Evolutionary conservation across 1,140 invertebrate species (phyloP).

Genomic region (Pygmarrhopalites habei): DNA sequence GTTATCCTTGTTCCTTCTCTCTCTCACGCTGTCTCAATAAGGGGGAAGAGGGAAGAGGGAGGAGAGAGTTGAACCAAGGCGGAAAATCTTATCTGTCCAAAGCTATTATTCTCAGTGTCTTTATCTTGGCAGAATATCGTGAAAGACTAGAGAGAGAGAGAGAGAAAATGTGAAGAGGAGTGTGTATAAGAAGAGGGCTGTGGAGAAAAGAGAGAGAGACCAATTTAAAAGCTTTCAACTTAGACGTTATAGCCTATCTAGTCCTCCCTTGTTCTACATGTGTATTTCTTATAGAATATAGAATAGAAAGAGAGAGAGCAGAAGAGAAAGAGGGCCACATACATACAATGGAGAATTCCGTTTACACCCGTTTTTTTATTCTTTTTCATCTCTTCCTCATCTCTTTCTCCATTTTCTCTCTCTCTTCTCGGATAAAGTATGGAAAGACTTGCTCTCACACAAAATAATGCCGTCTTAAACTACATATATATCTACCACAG

Average conservation of each 20-base stretch:
- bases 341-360: neutral
- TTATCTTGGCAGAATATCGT: slow-evolving; percentile 36
- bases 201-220: slow-evolving; percentile 10
- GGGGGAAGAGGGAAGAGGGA: neutral
- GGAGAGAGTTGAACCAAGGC: neutral
- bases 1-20: too few species aligned
- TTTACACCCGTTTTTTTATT: slow-evolving; percentile 21
- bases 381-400: slow-evolving; percentile 8
- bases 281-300: too few species aligned
- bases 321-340: too few species aligned
- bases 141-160: slow-evolving; percentile 18
- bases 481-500: too few species aligned
- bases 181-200: neutral
- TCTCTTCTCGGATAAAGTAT: slow-evolving; percentile 10
- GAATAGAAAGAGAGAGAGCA: too few species aligned
- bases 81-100: slow-evolving; percentile 29
- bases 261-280: neutral
- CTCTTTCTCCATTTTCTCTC: slow-evolving; percentile 9
- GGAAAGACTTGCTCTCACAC: slow-evolving; percentile 2
- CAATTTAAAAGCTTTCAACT: slow-evolving; percentile 37
- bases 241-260: slow-evolving; percentile 31
- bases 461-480: slow-evolving; percentile 6
- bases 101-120: slow-evolving; percentile 32
- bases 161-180: neutral
- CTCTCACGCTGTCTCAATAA: too few species aligned